Evolutionary conservation across 2,797 vertebrate species (phyloP).

Genomic region (Muscicapa comitata): DNA sequence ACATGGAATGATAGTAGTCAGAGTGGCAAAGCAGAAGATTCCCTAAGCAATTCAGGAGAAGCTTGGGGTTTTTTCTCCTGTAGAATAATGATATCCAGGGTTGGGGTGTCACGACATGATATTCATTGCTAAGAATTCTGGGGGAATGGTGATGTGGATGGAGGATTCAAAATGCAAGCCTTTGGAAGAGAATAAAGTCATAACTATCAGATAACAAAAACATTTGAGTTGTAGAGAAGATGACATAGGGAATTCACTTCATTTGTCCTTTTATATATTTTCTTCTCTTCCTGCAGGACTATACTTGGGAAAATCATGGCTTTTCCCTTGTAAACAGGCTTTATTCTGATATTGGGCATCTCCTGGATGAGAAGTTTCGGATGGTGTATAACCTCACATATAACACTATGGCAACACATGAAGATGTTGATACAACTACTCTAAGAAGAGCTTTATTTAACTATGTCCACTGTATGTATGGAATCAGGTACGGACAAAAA

Average conservation of each 20-base stretch:
- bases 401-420: constrained; percentile 83
- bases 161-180: not conserved
- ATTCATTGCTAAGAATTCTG: not conserved
- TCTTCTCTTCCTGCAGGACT: constrained; percentile 73
- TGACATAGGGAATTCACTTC: not conserved
- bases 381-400: constrained; percentile 85
- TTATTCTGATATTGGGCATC: constrained; percentile 85
- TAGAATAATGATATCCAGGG: not conserved
- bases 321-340: constrained; percentile 87
- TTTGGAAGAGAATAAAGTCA: not conserved
- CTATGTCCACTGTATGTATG: constrained; percentile 88
- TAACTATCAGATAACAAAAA: not conserved
- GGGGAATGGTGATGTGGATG: not conserved
- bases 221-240: not conserved
- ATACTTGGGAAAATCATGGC: constrained; percentile 86
- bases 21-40: not conserved
- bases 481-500: constrained; percentile 78
- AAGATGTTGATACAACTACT: constrained; percentile 81
- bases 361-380: constrained; percentile 84
- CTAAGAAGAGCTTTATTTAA: constrained; percentile 85
- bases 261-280: not conserved
- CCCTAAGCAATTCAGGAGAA: not conserved
- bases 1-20: not conserved
- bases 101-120: not conserved
- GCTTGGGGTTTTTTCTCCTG: not conserved